These are phyloP conservation scores for Motacilla alba DNA, from an alignment of 2,113 vertebrate species.

Conservation along the genomic window DNA sequence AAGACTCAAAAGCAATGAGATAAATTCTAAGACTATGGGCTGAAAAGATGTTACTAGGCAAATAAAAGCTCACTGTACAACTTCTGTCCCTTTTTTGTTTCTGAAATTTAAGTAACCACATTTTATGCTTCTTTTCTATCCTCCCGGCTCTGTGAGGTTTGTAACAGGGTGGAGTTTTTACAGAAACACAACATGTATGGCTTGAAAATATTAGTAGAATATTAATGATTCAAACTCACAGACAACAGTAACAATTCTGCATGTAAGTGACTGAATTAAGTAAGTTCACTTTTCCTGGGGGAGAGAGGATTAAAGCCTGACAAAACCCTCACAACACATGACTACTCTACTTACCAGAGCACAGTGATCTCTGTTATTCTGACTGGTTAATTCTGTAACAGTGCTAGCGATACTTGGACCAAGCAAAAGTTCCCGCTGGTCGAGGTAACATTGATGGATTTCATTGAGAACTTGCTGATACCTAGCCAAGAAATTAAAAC, in stretches of 20 bases:
- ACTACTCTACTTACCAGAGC: constrained; percentile 82
- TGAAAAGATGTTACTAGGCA: not conserved
- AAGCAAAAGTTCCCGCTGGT: constrained; percentile 90
- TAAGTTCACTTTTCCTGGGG: not conserved
- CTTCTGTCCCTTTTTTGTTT: not conserved
- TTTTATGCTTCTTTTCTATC: not conserved
- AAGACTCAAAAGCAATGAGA: not conserved
- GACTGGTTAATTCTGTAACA: constrained; percentile 91
- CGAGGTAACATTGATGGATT: constrained; percentile 94
- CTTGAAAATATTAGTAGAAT: not conserved
- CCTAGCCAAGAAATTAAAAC: constrained; percentile 66
- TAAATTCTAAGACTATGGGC: not conserved
- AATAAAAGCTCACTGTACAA: not conserved
- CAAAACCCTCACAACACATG: not conserved
- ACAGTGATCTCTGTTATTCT: constrained; percentile 96
- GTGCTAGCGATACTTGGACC: constrained; percentile 91
- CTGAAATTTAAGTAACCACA: not conserved
- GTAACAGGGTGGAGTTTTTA: not conserved
- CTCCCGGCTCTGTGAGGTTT: not conserved
- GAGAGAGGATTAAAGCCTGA: not conserved
- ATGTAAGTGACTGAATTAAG: not conserved
- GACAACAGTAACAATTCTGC: not conserved
- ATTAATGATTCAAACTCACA: not conserved
- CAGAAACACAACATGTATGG: not conserved
- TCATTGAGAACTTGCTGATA: constrained; percentile 91